Percentiles rank a stretch among this genome's conserved stretches.
These are phyloP conservation scores for Brachionus rubens DNA, from an alignment of 1,140 invertebrate species.

Conservation along the genomic window DNA sequence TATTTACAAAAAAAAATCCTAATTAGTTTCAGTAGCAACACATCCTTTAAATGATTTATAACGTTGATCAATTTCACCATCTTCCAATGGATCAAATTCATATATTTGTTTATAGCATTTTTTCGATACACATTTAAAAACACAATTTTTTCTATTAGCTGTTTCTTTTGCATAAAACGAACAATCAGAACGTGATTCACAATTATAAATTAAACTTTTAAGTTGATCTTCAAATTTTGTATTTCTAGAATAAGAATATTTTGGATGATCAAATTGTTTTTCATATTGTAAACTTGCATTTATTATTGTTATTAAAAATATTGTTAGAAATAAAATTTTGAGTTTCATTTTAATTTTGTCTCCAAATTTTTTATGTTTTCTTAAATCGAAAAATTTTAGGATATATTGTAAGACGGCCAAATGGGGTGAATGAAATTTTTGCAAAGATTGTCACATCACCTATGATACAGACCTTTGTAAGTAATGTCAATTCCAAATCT, in stretches of 20 bases:
- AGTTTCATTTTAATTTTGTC: slow-evolving; percentile 34
- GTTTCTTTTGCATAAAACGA: not conserved
- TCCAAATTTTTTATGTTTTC: slow-evolving; percentile 27
- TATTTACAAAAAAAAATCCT: not conserved
- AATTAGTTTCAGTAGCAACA: not conserved
- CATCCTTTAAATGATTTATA: slow-evolving; percentile 41
- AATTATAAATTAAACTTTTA: not conserved
- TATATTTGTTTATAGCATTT: slow-evolving; percentile 45
- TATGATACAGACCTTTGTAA: too few relatives aligned
- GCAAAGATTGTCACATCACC: too few relatives aligned
- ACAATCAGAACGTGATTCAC: not conserved
- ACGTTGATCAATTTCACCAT: slow-evolving; percentile 36
- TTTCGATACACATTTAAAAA: slow-evolving; percentile 35
- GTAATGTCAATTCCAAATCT: too few relatives aligned
- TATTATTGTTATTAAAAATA: not conserved
- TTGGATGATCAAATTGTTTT: slow-evolving; percentile 30
- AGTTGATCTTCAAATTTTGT: not conserved
- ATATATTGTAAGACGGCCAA: too few relatives aligned
- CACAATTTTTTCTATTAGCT: slow-evolving; percentile 10
- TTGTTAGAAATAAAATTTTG: not conserved
- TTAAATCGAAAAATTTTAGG: not conserved
- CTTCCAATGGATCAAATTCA: slow-evolving; percentile 25
- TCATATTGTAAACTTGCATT: not conserved
- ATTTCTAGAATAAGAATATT: slow-evolving; percentile 6
- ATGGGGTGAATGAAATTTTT: too few relatives aligned